Evolutionary conservation across 1,140 invertebrate genomes (phyloP).

Genomic region (Dreissena polymorpha): DNA sequence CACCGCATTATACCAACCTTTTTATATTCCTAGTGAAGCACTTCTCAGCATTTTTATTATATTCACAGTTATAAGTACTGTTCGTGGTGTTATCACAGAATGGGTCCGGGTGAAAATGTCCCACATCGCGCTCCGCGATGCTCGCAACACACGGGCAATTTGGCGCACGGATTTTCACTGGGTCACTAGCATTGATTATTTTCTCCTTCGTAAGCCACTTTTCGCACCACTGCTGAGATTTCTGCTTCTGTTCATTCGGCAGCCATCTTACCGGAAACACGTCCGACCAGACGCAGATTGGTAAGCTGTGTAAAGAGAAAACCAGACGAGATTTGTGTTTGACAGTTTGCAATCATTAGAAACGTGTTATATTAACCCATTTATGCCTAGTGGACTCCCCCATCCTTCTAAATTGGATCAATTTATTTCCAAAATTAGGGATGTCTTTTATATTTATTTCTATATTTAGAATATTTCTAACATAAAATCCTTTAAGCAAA

Average conservation of each 20-base stretch:
- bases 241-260: constrained; percentile 1
- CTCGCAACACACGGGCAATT: constrained; percentile 68
- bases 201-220: constrained; percentile 63
- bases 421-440: too few relatives aligned
- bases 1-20: constrained; percentile 46
- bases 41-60: constrained; percentile 62
- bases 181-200: neutral
- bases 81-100: constrained; percentile 61
- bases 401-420: too few relatives aligned
- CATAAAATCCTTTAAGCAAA: too few relatives aligned
- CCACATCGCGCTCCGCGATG: constrained; percentile 69
- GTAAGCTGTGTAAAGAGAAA: constrained; percentile 49
- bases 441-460: too few relatives aligned
- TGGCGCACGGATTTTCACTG: constrained; percentile 30
- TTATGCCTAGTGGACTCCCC: too few relatives aligned
- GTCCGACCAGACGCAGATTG: constrained; percentile 71
- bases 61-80: constrained; percentile 64
- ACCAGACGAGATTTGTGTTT: too few relatives aligned
- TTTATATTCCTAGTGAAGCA: constrained; percentile 64
- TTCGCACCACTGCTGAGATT: constrained; percentile 62
- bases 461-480: too few relatives aligned
- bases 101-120: constrained; percentile 68
- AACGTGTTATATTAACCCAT: too few relatives aligned
- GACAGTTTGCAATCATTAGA: too few relatives aligned
- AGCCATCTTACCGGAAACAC: constrained; percentile 69